phyloP scores from a whole-genome alignment of 2,888 invertebrate species.

The Lepidochitona cinerea region DNA sequence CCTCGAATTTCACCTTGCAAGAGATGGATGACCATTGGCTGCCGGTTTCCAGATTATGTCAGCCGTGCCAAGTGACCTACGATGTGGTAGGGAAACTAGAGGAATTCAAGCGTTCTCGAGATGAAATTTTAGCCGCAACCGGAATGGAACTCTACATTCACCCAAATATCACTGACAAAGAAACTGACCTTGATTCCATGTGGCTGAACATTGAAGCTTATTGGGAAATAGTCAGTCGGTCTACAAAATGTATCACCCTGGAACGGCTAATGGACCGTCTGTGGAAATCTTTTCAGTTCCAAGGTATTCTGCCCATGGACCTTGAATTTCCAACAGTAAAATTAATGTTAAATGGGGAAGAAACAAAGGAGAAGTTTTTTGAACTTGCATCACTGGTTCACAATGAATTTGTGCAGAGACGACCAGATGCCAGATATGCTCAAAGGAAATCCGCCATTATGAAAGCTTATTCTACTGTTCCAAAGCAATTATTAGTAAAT shows the following conservation, averaged over 20 bases:
- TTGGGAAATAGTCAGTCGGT: background rate
- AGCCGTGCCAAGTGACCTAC: slow-evolving; percentile 40
- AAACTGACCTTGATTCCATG: background rate
- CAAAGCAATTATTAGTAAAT: background rate
- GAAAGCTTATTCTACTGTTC: background rate
- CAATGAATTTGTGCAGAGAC: background rate
- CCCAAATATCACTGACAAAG: background rate
- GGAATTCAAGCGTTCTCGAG: slow-evolving; percentile 34
- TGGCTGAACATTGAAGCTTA: background rate
- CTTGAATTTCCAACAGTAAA: background rate
- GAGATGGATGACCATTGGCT: slow-evolving; percentile 44
- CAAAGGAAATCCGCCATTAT: background rate
- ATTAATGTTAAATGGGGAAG: background rate
- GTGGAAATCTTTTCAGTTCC: background rate
- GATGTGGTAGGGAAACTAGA: slow-evolving; percentile 39
- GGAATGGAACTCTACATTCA: background rate
- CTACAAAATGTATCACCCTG: background rate
- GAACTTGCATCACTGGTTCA: background rate
- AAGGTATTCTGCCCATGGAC: background rate
- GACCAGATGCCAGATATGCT: background rate
- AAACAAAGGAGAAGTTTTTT: background rate
- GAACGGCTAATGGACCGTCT: background rate
- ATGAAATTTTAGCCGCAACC: slow-evolving; percentile 22
- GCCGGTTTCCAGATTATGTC: slow-evolving; percentile 41
- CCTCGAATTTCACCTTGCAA: background rate